Evolutionary conservation across 2,888 invertebrate genomes (phyloP).

Genomic region (Xylota sylvarum): DNA sequence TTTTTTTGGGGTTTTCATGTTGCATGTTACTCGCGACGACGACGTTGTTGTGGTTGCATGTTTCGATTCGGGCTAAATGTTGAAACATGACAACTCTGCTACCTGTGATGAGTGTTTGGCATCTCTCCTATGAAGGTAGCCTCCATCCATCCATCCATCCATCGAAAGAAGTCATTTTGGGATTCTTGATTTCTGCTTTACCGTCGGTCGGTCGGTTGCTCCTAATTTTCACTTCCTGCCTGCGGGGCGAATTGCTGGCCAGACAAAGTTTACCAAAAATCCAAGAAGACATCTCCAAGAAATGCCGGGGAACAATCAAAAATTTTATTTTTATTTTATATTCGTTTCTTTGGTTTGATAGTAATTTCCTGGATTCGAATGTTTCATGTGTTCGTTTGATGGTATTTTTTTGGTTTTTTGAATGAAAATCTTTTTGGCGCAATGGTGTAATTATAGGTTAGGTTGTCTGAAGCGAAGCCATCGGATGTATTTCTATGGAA

Average conservation of each 20-base stretch:
- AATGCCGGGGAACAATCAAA: conserved; percentile 69
- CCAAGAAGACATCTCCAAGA: conserved; percentile 64
- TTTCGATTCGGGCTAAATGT: conserved; percentile 62
- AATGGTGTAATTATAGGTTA: conserved; percentile 71
- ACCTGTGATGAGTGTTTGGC: conserved; percentile 68
- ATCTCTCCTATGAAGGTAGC: conserved; percentile 32
- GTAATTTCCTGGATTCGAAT: conserved; percentile 74
- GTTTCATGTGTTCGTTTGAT: conserved; percentile 48
- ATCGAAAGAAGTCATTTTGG: conserved; percentile 66
- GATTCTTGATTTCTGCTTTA: conserved; percentile 32
- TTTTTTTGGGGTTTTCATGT: conserved; percentile 42
- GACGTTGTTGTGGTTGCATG: conserved; percentile 68
- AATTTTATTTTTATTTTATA: conserved; percentile 36
- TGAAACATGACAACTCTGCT: conserved; percentile 71
- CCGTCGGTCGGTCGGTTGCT: conserved; percentile 29
- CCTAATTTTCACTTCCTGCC: conserved; percentile 76
- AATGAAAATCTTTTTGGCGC: conserved; percentile 72
- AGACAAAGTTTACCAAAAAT: conserved; percentile 66
- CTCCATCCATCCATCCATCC: conserved; percentile 20
- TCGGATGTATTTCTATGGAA: conserved; percentile 62
- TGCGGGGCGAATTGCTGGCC: conserved; percentile 60
- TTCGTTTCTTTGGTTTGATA: conserved; percentile 52
- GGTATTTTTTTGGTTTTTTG: conserved; percentile 42
- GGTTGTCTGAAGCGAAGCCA: conserved; percentile 55
- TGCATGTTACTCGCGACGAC: conserved; percentile 71